Evolutionary conservation across 2,888 invertebrate genomes (phyloP), one percentile per base, ranked within the genome.

Genomic region (Nowickia ferox): DNA sequence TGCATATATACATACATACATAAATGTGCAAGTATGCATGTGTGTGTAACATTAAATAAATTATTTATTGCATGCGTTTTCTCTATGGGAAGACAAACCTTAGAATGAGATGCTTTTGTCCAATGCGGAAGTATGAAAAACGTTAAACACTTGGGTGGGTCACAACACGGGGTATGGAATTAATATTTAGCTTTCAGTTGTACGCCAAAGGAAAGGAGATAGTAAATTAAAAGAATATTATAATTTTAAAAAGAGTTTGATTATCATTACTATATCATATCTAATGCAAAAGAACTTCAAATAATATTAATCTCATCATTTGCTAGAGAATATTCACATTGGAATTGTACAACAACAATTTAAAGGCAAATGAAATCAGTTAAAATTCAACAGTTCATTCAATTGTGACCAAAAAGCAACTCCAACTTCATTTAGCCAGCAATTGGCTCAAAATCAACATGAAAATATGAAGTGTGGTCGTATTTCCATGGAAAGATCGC

Each of bases 101-200:
- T 82, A 55, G 78, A 71, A 63, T 57, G n/a, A 5, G 17, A 42
- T 22, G 63, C 76, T 51, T 82, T 76, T 82, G 48, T 76, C 9
- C 55, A 82, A 80, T 84, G 61, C 81, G 85, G 85, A 85, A 85
- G 78, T 85, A 44, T 55, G 46, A 11, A 59, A 55, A 78, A 72
- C 40, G 53, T 51, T 82, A 69, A 78, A 65, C 63, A 48, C 11
- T 38, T 77, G 85, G 85, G 85, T 69, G 77, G 77, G 81, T 59
- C 85, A 81, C 40, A 19, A 65, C 9, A 76, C 57, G 44, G 57
- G 40, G 30, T 30, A 72, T 83, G 38, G 9, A 22, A 4, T n/a
- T 17, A 63, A 9, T 13, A 46, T 55, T 42, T 0, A 6, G 30
- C 6, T 55, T 19, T 22, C 55, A 65, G 1, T 38, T 22, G 11